A percentile compares a stretch with the other conserved stretches of the same genome.
These are phyloP conservation scores for Microcaecilia unicolor DNA, from an alignment of 2,797 vertebrate genomes.

Conservation along the genomic window DNA sequence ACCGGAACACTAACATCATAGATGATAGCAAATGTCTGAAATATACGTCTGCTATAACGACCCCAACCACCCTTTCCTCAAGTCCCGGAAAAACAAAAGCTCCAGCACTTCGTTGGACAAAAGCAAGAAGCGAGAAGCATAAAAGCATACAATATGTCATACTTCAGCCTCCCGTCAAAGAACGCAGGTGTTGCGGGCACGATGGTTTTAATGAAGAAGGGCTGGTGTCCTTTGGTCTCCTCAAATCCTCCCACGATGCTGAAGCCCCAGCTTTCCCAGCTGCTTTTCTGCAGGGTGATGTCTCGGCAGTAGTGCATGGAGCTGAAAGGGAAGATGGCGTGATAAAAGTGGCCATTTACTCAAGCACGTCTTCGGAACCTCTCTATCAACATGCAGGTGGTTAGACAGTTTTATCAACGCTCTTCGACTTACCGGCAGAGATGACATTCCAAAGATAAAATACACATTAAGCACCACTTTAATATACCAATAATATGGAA, in stretches of 20 bases:
- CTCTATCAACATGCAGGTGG: too few species aligned
- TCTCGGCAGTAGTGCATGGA: constrained; percentile 86
- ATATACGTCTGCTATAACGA: not conserved
- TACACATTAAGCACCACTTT: too few species aligned
- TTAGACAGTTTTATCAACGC: too few species aligned
- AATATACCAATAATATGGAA: too few species aligned
- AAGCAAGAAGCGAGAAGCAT: not conserved
- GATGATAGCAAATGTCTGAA: too few species aligned
- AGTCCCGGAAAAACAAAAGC: too few species aligned
- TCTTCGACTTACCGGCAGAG: too few species aligned
- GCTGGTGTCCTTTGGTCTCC: constrained; percentile 81
- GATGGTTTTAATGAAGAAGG: constrained; percentile 94
- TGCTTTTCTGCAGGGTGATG: constrained; percentile 76
- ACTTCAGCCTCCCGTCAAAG: constrained; percentile 83
- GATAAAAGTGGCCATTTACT: too few species aligned
- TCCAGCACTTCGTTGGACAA: not conserved
- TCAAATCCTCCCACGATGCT: constrained; percentile 90
- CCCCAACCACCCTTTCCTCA: not conserved
- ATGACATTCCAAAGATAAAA: too few species aligned
- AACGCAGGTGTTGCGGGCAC: constrained; percentile 85
- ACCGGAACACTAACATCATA: too few species aligned
- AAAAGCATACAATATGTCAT: not conserved
- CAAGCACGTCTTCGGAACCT: too few species aligned
- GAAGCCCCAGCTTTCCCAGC: constrained; percentile 88
- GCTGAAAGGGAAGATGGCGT: constrained; percentile 52